Evolutionary conservation across 92 coral and sea anemone genomes (phyloP).

Genomic region (Palythoa grandiflora): DNA sequence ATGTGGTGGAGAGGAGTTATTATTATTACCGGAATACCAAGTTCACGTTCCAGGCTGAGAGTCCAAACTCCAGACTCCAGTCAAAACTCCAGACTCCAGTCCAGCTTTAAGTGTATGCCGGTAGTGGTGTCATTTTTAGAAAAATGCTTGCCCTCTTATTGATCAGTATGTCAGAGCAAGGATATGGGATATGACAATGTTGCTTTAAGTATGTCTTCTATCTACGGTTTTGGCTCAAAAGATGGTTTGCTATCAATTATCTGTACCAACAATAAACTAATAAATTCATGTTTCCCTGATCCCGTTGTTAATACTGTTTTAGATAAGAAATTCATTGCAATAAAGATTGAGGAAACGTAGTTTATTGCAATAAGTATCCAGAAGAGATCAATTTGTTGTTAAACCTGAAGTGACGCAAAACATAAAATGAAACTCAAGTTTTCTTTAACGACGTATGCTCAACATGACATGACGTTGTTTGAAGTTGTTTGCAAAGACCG

Average conservation of each 20-base stretch:
- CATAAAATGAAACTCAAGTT: neutral
- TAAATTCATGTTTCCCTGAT: neutral
- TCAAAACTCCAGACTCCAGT: too few relatives aligned
- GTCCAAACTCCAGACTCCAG: too few relatives aligned
- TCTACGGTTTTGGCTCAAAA: conserved; percentile 13
- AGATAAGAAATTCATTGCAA: neutral
- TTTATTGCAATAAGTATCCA: neutral
- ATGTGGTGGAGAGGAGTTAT: too few relatives aligned
- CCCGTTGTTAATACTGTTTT: neutral
- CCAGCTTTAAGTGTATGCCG: neutral
- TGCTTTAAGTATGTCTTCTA: neutral
- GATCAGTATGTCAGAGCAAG: neutral
- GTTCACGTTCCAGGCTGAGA: too few relatives aligned
- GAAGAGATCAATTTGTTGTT: neutral
- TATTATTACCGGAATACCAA: too few relatives aligned
- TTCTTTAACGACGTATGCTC: neutral
- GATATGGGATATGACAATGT: neutral
- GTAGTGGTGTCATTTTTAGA: neutral
- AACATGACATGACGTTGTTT: neutral
- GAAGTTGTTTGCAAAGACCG: conserved; percentile 1
- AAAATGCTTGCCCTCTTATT: neutral
- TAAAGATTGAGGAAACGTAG: neutral
- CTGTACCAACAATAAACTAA: neutral
- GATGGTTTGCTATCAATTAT: conserved; percentile 8
- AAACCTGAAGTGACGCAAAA: neutral